Base-by-base conservation (phyloP, 2,888 invertebrate species). In the Drosophila nigricruria region DNA sequence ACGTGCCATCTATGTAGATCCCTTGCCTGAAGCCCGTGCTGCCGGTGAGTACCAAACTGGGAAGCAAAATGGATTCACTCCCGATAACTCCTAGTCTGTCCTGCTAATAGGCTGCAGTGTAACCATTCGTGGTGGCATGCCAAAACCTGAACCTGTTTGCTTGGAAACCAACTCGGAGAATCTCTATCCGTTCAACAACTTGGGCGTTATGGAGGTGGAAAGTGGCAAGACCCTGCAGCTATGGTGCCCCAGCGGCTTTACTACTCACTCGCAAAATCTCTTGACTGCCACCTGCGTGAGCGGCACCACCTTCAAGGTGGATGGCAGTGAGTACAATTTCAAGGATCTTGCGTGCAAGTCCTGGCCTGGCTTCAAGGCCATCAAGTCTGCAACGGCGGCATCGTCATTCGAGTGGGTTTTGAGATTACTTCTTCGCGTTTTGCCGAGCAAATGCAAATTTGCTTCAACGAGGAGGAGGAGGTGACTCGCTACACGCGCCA, bases 131-230 rank as follows among this genome's bases (percentile, higher is more conserved):
- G 73, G 86, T 66, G 85, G 82, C n/a, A 66, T 92, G 32, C 86
- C 77, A 8, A 77, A 94, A 50, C 95, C 95, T 0, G 95, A 95
- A 82, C 95, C 95, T 0, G 93, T 96, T 20, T 93, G 94, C 70
- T 79, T 95, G 8, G 92, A 91, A 63, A 91, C 93, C 2, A 91
- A 93, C 6, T 88, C 91, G 14, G 80, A 77, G n/a, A 77, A 79
- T 1, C 79, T 92, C 20, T 82, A 92, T 65, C 83, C 90, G 18
- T 92, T 91, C 62, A 78, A 81, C 4, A 69, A 82, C 36, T 45
- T 70, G 5, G 92, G 92, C 10, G 68, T 69, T 5, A 88, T 93
- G 74, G 77, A 83, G 10, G 71, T 93, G 5, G 70, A 70, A 0
- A 58, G 73, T 1, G 91, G 91, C 25, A 73, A 81, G 30, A 64